phyloP scores from a whole-genome alignment of 2,113 vertebrate species.

The Osmerus mordax region DNA sequence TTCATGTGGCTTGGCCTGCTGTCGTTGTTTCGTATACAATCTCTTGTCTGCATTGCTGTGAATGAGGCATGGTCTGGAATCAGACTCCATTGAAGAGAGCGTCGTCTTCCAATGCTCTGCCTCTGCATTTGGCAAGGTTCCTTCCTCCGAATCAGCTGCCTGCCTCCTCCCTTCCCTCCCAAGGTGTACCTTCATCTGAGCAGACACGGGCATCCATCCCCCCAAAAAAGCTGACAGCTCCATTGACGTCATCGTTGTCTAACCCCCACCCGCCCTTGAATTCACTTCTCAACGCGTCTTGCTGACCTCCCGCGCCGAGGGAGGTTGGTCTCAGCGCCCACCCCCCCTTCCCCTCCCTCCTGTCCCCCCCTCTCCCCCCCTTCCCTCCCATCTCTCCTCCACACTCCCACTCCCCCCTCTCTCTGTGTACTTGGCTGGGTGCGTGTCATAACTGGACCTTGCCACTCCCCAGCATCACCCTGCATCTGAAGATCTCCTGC shows the following conservation, averaged over 20 bases:
- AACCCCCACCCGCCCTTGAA: not conserved
- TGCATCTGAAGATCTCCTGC: conserved; percentile 97
- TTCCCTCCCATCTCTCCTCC: conserved; percentile 15
- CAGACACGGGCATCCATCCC: not conserved
- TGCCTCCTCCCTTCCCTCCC: no score
- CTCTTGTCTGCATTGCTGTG: conserved; percentile 68
- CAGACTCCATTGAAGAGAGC: not conserved
- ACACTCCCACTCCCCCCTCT: conserved; percentile 12
- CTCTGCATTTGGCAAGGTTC: no score
- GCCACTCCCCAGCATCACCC: conserved; percentile 83
- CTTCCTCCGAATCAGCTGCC: no score
- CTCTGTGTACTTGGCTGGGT: conserved; percentile 34
- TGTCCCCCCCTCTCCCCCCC: not conserved
- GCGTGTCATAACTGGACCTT: conserved; percentile 64
- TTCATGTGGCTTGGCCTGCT: not conserved
- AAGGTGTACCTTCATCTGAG: no score
- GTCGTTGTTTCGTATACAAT: conserved; percentile 12
- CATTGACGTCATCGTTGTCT: not conserved
- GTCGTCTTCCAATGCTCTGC: no score
- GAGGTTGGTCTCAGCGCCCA: no score
- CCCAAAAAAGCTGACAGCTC: not conserved
- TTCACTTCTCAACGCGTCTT: not conserved
- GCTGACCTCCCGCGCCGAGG: not conserved
- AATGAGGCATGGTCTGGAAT: conserved; percentile 63
- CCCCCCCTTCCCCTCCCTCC: no score